Conservation (phyloP, 1,140 invertebrate genomes). For the Nylanderia fulva region DNA sequence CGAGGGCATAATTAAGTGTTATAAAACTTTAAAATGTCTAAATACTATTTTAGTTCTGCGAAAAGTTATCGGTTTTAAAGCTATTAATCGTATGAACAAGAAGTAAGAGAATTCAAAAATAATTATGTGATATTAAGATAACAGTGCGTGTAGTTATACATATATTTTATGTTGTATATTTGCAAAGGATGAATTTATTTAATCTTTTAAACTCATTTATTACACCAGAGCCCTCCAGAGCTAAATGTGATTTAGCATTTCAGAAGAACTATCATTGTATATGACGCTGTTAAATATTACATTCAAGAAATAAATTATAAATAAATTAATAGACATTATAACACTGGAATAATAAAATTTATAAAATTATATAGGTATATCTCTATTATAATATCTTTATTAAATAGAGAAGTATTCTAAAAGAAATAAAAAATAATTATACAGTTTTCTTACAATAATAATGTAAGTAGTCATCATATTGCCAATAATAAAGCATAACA, state of each 20-base stretch:
- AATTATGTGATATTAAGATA: not conserved
- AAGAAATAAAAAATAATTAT: conserved; percentile 1
- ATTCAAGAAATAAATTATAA: too few species aligned
- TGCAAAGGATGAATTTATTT: not conserved
- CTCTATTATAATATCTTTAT: not conserved
- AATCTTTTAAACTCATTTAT: not conserved
- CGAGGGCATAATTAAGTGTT: not conserved
- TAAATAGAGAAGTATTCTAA: not conserved
- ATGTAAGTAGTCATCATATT: too few species aligned
- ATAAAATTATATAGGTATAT: too few species aligned
- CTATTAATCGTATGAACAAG: not conserved
- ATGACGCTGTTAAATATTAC: too few species aligned
- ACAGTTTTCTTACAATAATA: not conserved
- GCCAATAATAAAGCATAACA: too few species aligned
- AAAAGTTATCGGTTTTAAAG: not conserved
- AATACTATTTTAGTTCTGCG: not conserved
- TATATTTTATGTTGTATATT: not conserved
- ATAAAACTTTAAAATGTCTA: not conserved
- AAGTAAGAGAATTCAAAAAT: not conserved
- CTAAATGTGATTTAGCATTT: not conserved
- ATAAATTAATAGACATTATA: not conserved
- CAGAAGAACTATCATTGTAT: not conserved
- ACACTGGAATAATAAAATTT: not conserved
- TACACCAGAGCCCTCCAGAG: too few species aligned
- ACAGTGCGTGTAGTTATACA: too few species aligned